phyloP scores from a whole-genome alignment of 2,797 vertebrate species.

The Holocentrus rufus region DNA sequence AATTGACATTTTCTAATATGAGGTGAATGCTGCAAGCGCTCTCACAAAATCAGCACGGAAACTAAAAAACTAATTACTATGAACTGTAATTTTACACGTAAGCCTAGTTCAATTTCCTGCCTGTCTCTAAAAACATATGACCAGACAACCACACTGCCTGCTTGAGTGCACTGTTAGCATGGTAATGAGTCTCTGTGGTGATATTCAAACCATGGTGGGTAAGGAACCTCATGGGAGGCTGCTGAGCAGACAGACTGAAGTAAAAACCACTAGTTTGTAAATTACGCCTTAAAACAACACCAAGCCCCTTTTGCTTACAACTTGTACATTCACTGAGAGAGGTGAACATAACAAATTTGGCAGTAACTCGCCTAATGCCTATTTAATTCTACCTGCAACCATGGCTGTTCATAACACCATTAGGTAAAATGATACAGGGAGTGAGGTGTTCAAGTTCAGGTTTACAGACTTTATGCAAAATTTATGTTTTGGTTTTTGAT shows the following conservation, averaged over 20 bases:
- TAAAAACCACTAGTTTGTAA: constrained; percentile 38
- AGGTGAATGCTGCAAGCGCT: too few species aligned
- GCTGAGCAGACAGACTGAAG: constrained; percentile 34
- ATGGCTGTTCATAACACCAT: not conserved
- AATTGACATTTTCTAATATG: constrained; percentile 34
- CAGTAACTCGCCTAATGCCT: too few species aligned
- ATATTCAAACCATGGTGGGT: constrained; percentile 48
- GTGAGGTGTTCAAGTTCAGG: not conserved
- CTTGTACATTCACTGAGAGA: not conserved
- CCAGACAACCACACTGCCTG: constrained; percentile 42
- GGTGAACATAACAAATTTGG: too few species aligned
- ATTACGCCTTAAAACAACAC: constrained; percentile 18
- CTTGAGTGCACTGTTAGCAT: constrained; percentile 46
- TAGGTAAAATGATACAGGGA: not conserved
- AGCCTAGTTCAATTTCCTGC: constrained; percentile 50
- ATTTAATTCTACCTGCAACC: not conserved
- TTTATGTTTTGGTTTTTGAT: not conserved
- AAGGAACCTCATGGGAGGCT: constrained; percentile 23
- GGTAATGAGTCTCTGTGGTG: constrained; percentile 56
- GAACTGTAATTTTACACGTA: constrained; percentile 8
- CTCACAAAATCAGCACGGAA: constrained; percentile 21
- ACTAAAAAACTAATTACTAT: constrained; percentile 36
- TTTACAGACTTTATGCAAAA: too few species aligned
- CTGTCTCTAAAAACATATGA: constrained; percentile 40
- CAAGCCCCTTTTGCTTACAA: not conserved